Evolutionary conservation across 1,140 invertebrate species (phyloP).

Genomic region (Coelopa frigida): DNA sequence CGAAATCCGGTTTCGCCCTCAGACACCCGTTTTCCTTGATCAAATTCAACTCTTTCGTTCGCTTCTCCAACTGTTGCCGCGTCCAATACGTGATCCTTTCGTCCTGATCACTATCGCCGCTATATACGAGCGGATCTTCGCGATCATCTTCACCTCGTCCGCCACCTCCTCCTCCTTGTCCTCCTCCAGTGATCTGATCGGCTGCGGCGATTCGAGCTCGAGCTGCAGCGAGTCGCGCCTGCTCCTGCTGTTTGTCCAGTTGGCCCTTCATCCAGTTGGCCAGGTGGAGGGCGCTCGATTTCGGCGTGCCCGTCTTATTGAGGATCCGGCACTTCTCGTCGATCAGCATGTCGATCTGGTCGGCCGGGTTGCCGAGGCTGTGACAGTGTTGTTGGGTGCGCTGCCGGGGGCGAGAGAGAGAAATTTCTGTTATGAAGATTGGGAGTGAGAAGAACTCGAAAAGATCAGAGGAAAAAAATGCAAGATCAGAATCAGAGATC

Average conservation of each 20-base stretch:
- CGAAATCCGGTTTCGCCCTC: conserved; percentile 42
- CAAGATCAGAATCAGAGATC: too few species aligned
- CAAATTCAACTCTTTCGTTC: conserved; percentile 58
- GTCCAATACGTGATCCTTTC: conserved; percentile 62
- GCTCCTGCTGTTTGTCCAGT: conserved; percentile 44
- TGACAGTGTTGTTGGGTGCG: neutral
- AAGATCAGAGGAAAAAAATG: too few species aligned
- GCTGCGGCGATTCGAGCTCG: too few species aligned
- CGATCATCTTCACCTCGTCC: too few species aligned
- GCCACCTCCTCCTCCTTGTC: neutral
- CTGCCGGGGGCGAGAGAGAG: neutral
- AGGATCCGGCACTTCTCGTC: conserved; percentile 55
- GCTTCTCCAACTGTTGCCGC: conserved; percentile 56
- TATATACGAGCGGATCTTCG: too few species aligned
- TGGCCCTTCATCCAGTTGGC: conserved; percentile 63
- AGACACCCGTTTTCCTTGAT: conserved; percentile 38
- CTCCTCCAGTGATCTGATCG: too few species aligned
- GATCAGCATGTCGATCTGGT: conserved; percentile 51
- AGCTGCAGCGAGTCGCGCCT: conserved; percentile 34
- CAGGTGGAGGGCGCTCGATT: conserved; percentile 54
- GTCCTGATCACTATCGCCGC: conserved; percentile 49
- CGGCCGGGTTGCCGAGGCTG: conserved; percentile 18
- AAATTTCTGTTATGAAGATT: neutral
- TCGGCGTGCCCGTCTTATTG: conserved; percentile 51
- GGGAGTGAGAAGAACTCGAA: neutral